Percentiles rank a stretch among this genome's conserved stretches.
phyloP scores from a whole-genome alignment of 2,888 invertebrate genomes.

The Drosophila pseudotalamancana region DNA sequence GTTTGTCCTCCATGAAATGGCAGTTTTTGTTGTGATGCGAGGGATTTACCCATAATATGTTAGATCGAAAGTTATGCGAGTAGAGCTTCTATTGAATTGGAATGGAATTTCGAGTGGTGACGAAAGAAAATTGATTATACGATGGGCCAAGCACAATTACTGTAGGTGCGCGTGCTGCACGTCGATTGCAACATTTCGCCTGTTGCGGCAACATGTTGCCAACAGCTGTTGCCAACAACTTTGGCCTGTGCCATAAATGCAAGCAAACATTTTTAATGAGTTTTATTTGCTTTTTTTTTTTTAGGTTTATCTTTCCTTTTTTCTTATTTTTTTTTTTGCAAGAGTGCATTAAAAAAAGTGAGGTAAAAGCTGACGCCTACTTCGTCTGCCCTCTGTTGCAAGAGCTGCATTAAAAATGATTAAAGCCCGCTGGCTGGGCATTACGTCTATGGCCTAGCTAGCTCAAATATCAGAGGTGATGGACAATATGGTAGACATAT shows the following conservation, averaged over 20 bases:
- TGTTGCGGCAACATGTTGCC: slow-evolving; percentile 62
- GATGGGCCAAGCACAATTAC: slow-evolving; percentile 34
- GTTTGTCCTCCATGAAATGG: slow-evolving; percentile 37
- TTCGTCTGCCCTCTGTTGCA: slow-evolving; percentile 33
- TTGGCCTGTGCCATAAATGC: slow-evolving; percentile 37
- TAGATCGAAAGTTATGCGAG: slow-evolving; percentile 17
- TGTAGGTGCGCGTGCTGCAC: slow-evolving; percentile 3
- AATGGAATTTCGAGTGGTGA: slow-evolving; percentile 38
- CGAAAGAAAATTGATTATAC: slow-evolving; percentile 40
- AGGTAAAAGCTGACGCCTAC: slow-evolving; percentile 44
- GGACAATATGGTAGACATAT: too few species aligned
- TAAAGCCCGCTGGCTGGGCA: not conserved
- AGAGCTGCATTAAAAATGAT: slow-evolving; percentile 20
- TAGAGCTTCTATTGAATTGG: slow-evolving; percentile 35
- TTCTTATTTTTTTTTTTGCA: slow-evolving; percentile 8
- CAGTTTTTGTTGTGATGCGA: slow-evolving; percentile 14
- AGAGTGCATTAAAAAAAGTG: slow-evolving; percentile 29
- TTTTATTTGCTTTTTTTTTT: slow-evolving; percentile 33
- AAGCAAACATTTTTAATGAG: slow-evolving; percentile 57
- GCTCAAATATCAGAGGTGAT: not conserved
- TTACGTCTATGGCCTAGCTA: slow-evolving; percentile 1
- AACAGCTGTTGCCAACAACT: slow-evolving; percentile 20
- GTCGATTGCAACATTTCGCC: slow-evolving; percentile 49
- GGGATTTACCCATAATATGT: slow-evolving; percentile 40
- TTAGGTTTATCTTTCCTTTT: slow-evolving; percentile 4